phyloP scores from a whole-genome alignment of 2,113 vertebrate genomes.

The Nycticorax nycticorax region DNA sequence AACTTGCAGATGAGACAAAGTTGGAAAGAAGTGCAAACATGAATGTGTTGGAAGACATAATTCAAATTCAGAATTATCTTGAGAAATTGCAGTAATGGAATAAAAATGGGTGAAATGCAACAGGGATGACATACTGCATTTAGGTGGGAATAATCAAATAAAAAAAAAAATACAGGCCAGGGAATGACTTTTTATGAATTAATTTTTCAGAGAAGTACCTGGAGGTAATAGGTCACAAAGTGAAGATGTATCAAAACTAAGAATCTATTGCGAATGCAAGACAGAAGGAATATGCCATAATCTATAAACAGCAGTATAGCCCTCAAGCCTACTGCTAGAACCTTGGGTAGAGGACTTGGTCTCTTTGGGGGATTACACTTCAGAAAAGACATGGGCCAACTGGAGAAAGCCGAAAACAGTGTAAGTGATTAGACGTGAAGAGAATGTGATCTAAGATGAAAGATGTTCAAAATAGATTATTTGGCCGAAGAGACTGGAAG shows the following conservation, averaged over 20 bases:
- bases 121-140: not conserved
- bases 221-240: not conserved
- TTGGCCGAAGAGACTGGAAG: not conserved
- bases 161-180: not conserved
- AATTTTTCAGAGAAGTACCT: not conserved
- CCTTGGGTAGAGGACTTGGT: fast-evolving
- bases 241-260: not conserved
- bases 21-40: not conserved
- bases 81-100: not conserved
- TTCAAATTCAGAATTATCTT: not conserved
- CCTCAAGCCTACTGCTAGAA: not conserved
- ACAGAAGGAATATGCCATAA: not conserved
- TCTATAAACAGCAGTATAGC: not conserved
- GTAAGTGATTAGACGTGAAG: not conserved
- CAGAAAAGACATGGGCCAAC: not conserved
- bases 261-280: not conserved
- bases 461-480: not conserved
- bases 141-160: not conserved
- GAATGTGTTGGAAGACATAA: not conserved
- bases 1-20: not conserved
- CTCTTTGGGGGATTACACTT: not conserved
- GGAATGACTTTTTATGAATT: not conserved
- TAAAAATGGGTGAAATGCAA: not conserved
- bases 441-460: not conserved
- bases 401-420: not conserved